These are phyloP conservation scores for Tragelaphus imberbis DNA, from an alignment of 2,113 vertebrate genomes.

Conservation along the genomic window DNA sequence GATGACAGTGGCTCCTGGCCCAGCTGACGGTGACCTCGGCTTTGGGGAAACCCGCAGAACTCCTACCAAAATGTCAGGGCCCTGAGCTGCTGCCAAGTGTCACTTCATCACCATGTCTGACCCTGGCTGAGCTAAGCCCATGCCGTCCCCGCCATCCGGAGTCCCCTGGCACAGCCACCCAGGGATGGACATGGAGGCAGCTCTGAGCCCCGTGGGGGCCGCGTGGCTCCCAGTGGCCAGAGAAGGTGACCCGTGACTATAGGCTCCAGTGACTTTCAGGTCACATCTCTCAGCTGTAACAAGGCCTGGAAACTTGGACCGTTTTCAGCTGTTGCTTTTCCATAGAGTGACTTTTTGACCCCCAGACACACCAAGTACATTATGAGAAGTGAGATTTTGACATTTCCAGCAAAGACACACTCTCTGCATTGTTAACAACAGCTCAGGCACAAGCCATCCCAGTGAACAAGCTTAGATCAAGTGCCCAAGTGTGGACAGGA, in stretches of 20 bases:
- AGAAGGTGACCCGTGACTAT: accelerated
- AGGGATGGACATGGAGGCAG: neutral
- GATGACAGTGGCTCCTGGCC: accelerated
- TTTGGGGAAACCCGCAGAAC: accelerated
- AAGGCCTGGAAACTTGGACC: accelerated
- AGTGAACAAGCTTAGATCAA: accelerated
- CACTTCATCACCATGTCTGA: neutral
- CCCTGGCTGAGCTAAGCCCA: neutral
- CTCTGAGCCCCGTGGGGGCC: neutral
- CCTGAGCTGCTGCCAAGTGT: accelerated
- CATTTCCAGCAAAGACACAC: too few relatives aligned
- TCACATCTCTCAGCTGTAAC: accelerated
- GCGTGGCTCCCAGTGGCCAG: accelerated
- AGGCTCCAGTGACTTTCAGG: neutral
- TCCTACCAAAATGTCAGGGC: neutral
- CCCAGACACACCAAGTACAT: too few relatives aligned
- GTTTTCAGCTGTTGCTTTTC: too few relatives aligned
- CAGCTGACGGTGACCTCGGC: accelerated
- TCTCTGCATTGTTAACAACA: accelerated
- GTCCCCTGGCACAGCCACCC: too few relatives aligned
- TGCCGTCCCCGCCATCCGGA: accelerated
- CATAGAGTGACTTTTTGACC: neutral
- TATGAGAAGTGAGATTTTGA: neutral
- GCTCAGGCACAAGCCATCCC: neutral
- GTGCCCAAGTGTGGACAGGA: accelerated